Evolutionary conservation across 2,113 vertebrate genomes (phyloP).

Genomic region (Geococcyx californianus): DNA sequence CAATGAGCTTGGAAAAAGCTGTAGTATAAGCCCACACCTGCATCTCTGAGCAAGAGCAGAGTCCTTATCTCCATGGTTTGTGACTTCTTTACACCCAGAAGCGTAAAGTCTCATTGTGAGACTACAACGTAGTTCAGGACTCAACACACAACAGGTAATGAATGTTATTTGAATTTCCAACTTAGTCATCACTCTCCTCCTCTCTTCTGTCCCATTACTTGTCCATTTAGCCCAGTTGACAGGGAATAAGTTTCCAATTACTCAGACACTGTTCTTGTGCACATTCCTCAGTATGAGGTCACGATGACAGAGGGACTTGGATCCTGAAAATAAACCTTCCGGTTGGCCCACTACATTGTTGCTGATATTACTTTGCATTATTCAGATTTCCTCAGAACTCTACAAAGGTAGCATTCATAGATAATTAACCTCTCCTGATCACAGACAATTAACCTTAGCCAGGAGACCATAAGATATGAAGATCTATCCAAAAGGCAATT

Average conservation of each 20-base stretch:
- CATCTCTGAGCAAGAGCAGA: neutral
- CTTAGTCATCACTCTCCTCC: neutral
- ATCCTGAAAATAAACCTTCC: neutral
- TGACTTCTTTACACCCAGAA: neutral
- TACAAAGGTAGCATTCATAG: neutral
- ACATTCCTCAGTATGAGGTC: neutral
- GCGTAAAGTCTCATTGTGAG: neutral
- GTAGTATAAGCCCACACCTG: neutral
- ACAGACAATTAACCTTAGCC: neutral
- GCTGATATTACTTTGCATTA: neutral
- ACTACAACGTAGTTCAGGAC: neutral
- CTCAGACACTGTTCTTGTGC: neutral
- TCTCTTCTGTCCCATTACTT: neutral
- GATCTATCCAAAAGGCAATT: neutral
- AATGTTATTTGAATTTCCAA: neutral
- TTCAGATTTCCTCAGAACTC: neutral
- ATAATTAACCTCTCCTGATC: neutral
- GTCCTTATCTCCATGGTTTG: neutral
- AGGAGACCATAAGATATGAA: neutral
- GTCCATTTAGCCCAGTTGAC: neutral
- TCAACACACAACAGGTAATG: neutral
- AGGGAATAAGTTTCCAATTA: neutral
- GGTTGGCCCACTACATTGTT: accelerated
- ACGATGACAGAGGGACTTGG: neutral
- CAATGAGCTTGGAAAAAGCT: neutral